These are phyloP conservation scores for Atopsyche davidsoni DNA, from an alignment of 1,140 invertebrate genomes.

Conservation along the genomic window DNA sequence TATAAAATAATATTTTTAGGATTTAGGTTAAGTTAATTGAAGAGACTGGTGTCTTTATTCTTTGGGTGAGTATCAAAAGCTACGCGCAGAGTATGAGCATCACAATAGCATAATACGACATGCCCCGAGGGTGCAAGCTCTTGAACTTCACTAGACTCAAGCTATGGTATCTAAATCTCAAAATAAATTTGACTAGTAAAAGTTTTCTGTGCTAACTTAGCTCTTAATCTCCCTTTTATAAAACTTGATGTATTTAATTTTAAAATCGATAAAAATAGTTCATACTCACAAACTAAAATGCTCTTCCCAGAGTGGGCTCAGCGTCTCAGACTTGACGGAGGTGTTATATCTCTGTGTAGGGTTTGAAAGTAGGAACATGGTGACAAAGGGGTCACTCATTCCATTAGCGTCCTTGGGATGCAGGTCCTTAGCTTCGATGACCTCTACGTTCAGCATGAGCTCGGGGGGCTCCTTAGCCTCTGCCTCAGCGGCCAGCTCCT, in stretches of 20 bases:
- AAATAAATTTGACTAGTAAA: no score
- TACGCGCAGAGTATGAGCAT: no score
- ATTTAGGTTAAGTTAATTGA: no score
- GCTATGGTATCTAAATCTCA: no score
- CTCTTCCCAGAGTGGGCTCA: constrained; percentile 93
- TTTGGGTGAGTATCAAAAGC: no score
- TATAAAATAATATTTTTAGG: no score
- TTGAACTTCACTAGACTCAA: no score
- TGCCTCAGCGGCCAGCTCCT: constrained; percentile 59
- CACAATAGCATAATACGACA: no score
- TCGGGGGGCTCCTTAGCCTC: constrained; percentile 81
- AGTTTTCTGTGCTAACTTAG: no score
- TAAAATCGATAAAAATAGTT: not conserved
- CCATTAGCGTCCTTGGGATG: constrained; percentile 94
- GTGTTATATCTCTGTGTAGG: constrained; percentile 76
- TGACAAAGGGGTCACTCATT: constrained; percentile 91
- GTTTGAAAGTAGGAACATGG: constrained; percentile 71
- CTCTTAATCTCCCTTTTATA: no score
- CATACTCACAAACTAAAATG: constrained; percentile 90
- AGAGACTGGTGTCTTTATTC: no score
- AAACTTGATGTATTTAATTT: not conserved
- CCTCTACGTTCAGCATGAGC: constrained; percentile 84
- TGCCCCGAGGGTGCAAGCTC: no score
- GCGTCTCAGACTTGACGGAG: constrained; percentile 81
- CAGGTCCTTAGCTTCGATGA: constrained; percentile 88